Percentiles rank a stretch among this genome's conserved stretches.
Evolutionary conservation across 2,113 vertebrate genomes (phyloP).

Genomic region (human (Homo sapiens)): DNA sequence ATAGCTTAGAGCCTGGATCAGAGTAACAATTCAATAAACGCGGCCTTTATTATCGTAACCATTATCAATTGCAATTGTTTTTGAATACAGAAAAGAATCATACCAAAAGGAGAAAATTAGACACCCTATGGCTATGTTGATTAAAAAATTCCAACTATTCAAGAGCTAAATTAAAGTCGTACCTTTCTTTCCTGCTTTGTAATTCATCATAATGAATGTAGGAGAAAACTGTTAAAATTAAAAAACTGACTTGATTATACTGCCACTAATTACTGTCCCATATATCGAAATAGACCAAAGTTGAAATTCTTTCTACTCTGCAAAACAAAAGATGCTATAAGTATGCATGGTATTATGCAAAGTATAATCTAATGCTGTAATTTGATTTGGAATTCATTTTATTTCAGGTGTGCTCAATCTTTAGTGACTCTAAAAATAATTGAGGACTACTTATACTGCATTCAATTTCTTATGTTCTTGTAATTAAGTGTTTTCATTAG

Average conservation of each 20-base stretch:
- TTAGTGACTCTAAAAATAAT: neutral
- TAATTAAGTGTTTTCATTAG: neutral
- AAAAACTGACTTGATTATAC: constrained; percentile 31
- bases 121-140: constrained; percentile 29
- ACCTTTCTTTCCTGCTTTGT: neutral
- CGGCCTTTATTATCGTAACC: neutral
- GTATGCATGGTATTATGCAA: neutral
- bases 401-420: neutral
- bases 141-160: constrained; percentile 52
- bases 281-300: neutral
- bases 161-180: constrained; percentile 12
- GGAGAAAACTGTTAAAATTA: neutral
- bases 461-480: neutral
- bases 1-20: neutral
- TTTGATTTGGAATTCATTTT: constrained; percentile 11
- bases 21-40: constrained; percentile 29
- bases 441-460: neutral
- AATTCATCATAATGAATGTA: constrained; percentile 49
- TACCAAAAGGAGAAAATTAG: constrained; percentile 49
- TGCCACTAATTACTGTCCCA: neutral
- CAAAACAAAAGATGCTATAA: neutral
- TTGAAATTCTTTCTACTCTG: neutral
- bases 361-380: neutral
- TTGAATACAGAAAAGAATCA: constrained; percentile 19
- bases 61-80: constrained; percentile 24